phyloP scores from a whole-genome alignment of 2,113 vertebrate species.

The Genyomyrus donnyi region DNA sequence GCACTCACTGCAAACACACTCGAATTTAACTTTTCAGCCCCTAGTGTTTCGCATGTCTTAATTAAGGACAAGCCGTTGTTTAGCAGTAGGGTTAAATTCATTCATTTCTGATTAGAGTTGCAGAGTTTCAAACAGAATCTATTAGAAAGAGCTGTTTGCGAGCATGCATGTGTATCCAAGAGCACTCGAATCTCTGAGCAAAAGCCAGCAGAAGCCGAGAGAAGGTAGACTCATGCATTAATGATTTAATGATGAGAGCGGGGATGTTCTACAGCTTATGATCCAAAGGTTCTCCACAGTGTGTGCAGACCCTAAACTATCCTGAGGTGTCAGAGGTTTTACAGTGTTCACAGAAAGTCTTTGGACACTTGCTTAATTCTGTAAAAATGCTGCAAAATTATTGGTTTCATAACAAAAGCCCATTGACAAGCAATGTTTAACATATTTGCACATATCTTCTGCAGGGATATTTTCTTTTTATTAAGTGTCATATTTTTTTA shows the following conservation, averaged over 20 bases:
- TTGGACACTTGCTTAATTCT: too few relatives aligned
- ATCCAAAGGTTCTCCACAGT: background rate
- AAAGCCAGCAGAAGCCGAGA: background rate
- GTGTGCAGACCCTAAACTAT: background rate
- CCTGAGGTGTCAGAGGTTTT: background rate
- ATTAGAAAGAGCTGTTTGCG: background rate
- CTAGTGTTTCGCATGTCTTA: constrained; percentile 20
- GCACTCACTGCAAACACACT: constrained; percentile 18
- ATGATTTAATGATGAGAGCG: background rate
- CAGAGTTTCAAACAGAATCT: background rate
- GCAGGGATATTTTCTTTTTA: background rate
- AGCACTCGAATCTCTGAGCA: background rate
- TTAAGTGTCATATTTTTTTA: background rate
- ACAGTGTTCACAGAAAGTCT: background rate
- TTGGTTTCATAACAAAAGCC: too few relatives aligned
- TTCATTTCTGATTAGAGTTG: background rate
- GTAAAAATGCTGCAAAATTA: too few relatives aligned
- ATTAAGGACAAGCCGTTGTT: background rate
- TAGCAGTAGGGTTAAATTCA: background rate
- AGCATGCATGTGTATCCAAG: background rate
- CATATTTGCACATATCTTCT: background rate
- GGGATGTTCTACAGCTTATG: too few relatives aligned
- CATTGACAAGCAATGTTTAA: too few relatives aligned
- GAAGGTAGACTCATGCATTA: background rate
- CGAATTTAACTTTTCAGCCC: constrained; percentile 13